Evolutionary conservation across 2,888 invertebrate species (phyloP).

Genomic region (Odontomyia ornata): DNA sequence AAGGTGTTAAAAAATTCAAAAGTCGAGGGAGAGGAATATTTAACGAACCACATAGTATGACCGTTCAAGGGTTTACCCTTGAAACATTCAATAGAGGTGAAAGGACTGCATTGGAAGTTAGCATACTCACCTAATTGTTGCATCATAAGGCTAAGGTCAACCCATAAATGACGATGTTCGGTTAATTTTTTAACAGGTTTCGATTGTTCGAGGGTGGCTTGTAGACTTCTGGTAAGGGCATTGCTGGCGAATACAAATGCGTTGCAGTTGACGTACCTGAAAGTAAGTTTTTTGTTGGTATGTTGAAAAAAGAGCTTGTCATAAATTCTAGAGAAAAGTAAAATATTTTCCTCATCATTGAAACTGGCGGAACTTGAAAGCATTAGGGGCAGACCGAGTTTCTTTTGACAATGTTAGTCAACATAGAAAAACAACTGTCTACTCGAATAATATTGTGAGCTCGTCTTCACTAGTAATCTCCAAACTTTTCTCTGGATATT

Average conservation of each 20-base stretch:
- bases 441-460: too few species aligned
- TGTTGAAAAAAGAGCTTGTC: background rate
- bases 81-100: background rate
- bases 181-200: conserved; percentile 73
- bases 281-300: background rate
- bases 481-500: too few species aligned
- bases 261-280: conserved; percentile 72
- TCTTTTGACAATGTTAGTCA: too few species aligned
- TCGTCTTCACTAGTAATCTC: too few species aligned
- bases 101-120: background rate
- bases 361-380: too few species aligned
- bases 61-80: background rate
- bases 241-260: conserved; percentile 73
- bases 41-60: background rate
- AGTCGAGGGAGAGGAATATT: background rate
- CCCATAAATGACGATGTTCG: conserved; percentile 75
- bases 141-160: conserved; percentile 81
- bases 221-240: conserved; percentile 72
- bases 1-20: background rate
- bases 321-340: too few species aligned
- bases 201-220: conserved; percentile 70
- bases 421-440: too few species aligned
- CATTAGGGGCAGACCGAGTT: too few species aligned
- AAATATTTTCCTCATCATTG: too few species aligned
- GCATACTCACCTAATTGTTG: conserved; percentile 70